Conservation (phyloP, 2,888 invertebrate genomes). For the Eristalinus sepulchralis region DNA sequence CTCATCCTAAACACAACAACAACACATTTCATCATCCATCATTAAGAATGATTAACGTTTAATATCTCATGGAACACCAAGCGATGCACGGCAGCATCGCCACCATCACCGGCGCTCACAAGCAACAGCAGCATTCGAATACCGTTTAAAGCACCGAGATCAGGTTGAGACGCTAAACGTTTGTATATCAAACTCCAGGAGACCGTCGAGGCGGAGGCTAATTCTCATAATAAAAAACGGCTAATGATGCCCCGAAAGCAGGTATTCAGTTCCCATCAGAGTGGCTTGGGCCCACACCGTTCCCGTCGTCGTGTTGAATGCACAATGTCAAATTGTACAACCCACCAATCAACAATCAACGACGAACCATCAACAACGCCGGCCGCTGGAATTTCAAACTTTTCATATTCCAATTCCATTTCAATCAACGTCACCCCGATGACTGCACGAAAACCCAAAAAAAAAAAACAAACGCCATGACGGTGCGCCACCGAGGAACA, state of each 20-base stretch:
- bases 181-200: slow-evolving; percentile 66
- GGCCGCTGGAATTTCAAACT: slow-evolving; percentile 51
- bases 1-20: slow-evolving; percentile 46
- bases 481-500: neutral
- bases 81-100: slow-evolving; percentile 42
- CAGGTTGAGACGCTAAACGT: slow-evolving; percentile 68
- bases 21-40: slow-evolving; percentile 70
- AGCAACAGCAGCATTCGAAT: slow-evolving; percentile 10
- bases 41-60: slow-evolving; percentile 71
- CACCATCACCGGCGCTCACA: slow-evolving; percentile 13
- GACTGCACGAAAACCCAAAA: slow-evolving; percentile 51
- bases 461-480: neutral
- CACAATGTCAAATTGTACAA: slow-evolving; percentile 69
- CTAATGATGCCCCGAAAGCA: slow-evolving; percentile 68
- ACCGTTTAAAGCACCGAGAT: slow-evolving; percentile 55
- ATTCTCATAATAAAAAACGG: slow-evolving; percentile 67
- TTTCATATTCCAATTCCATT: slow-evolving; percentile 70
- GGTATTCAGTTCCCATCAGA: slow-evolving; percentile 19
- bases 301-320: slow-evolving; percentile 64
- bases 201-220: slow-evolving; percentile 53
- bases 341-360: slow-evolving; percentile 70
- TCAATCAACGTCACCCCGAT: slow-evolving; percentile 69
- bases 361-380: slow-evolving; percentile 27
- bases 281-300: neutral
- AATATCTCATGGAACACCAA: slow-evolving; percentile 66